phyloP scores from a whole-genome alignment of 2,797 vertebrate species.

The Sebastes dallii region DNA sequence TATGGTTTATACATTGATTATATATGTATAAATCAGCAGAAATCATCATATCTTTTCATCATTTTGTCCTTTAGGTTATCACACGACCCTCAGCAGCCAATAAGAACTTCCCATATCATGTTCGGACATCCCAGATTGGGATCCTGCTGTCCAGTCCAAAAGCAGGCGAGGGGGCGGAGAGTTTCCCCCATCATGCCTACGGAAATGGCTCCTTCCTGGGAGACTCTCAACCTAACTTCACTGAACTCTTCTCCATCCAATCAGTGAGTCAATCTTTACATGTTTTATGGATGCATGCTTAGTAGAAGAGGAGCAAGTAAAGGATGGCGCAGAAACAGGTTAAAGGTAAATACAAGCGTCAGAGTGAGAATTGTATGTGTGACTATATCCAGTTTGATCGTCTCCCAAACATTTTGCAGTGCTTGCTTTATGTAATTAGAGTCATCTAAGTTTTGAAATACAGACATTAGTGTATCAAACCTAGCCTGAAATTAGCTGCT shows the following conservation, averaged over 20 bases:
- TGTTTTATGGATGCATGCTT: not conserved
- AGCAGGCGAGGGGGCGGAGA: constrained; percentile 77
- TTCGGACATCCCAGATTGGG: constrained; percentile 93
- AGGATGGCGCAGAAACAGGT: not conserved
- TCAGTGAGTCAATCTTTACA: constrained; percentile 74
- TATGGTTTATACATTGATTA: not conserved
- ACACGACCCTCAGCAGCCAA: constrained; percentile 94
- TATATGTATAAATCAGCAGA: not conserved
- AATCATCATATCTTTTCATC: not conserved
- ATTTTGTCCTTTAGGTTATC: constrained; percentile 81
- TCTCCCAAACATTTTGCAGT: not conserved
- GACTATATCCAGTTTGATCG: not conserved
- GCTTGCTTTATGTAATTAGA: constrained; percentile 7
- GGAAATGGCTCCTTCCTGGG: constrained; percentile 92
- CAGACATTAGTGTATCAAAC: constrained; percentile 11
- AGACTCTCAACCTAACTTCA: constrained; percentile 94
- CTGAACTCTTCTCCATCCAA: constrained; percentile 93
- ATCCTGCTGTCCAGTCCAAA: constrained; percentile 85
- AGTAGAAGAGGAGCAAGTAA: not conserved
- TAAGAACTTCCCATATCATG: constrained; percentile 95
- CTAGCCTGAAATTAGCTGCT: constrained; percentile 40
- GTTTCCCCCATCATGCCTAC: constrained; percentile 92
- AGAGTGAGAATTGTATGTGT: not conserved
- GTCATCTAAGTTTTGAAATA: constrained; percentile 2
- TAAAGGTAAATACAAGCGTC: not conserved